Percentiles rank a stretch among this genome's conserved stretches.
These are phyloP conservation scores for Clarias magur DNA, from an alignment of 2,113 vertebrate genomes.

Conservation along the genomic window DNA sequence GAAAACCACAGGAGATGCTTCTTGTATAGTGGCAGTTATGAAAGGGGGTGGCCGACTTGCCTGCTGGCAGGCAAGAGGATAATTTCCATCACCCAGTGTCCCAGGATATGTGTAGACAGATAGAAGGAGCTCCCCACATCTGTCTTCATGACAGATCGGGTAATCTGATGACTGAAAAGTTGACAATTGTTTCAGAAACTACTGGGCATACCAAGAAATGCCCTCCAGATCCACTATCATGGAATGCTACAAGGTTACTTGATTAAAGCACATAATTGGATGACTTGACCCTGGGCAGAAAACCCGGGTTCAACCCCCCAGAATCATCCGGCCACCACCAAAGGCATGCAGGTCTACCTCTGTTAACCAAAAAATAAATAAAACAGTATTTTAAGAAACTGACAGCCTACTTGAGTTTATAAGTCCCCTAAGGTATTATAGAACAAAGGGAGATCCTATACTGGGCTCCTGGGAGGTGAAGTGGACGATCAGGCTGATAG, in stretches of 20 bases:
- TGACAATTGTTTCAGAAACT: too few species aligned
- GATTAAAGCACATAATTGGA: neutral
- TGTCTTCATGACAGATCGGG: too few species aligned
- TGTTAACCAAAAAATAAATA: neutral
- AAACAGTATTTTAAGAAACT: neutral
- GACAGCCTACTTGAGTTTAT: neutral
- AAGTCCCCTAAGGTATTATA: neutral
- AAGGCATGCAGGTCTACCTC: neutral
- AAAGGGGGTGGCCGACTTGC: too few species aligned
- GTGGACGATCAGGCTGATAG: neutral
- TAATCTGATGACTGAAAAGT: too few species aligned
- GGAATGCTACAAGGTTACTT: neutral
- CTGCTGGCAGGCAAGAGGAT: too few species aligned
- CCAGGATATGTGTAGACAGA: too few species aligned
- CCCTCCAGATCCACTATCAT: too few species aligned
- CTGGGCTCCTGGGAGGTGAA: neutral
- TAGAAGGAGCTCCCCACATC: too few species aligned
- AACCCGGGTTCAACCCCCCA: neutral
- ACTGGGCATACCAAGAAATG: too few species aligned
- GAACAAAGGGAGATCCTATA: neutral
- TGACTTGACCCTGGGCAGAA: neutral
- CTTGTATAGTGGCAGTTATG: too few species aligned
- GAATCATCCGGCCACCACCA: neutral
- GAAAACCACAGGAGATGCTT: too few species aligned
- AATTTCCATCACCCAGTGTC: too few species aligned